Evolutionary conservation across 2,113 vertebrate species (phyloP).

Genomic region (Pongo pygmaeus): DNA sequence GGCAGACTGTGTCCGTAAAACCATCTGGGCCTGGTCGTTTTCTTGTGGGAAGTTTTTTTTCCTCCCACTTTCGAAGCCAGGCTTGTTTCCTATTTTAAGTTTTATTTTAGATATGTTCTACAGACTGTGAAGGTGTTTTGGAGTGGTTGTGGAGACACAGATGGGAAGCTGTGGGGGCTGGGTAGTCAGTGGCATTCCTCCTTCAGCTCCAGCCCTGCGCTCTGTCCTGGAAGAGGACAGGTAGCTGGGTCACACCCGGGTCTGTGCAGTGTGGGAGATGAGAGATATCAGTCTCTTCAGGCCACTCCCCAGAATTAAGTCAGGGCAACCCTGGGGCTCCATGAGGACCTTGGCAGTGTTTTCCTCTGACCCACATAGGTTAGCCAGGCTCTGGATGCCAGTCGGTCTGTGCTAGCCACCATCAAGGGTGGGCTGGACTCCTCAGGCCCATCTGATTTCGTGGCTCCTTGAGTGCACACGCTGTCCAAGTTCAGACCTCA

Average conservation of each 20-base stretch:
- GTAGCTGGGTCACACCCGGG: no score
- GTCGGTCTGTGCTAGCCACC: not conserved
- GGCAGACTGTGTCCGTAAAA: not conserved
- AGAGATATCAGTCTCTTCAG: not conserved
- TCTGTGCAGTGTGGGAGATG: not conserved
- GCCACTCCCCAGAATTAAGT: not conserved
- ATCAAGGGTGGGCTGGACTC: not conserved
- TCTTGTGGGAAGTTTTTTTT: not conserved
- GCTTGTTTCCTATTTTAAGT: conserved; percentile 20
- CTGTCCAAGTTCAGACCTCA: not conserved
- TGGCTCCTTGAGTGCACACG: not conserved
- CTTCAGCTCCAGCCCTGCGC: not conserved
- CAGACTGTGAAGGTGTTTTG: not conserved
- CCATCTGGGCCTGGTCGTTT: not conserved
- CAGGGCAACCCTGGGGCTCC: not conserved
- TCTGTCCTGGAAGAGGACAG: not conserved
- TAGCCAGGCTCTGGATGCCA: not conserved
- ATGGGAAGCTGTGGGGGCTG: not conserved
- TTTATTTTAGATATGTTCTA: not conserved
- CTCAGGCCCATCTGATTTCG: not conserved
- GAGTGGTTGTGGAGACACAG: not conserved
- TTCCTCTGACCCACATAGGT: not conserved
- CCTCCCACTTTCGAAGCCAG: not conserved
- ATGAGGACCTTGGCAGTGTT: not conserved
- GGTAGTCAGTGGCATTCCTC: not conserved